phyloP scores from a whole-genome alignment of 2,888 invertebrate species.

The Tridacna crocea region DNA sequence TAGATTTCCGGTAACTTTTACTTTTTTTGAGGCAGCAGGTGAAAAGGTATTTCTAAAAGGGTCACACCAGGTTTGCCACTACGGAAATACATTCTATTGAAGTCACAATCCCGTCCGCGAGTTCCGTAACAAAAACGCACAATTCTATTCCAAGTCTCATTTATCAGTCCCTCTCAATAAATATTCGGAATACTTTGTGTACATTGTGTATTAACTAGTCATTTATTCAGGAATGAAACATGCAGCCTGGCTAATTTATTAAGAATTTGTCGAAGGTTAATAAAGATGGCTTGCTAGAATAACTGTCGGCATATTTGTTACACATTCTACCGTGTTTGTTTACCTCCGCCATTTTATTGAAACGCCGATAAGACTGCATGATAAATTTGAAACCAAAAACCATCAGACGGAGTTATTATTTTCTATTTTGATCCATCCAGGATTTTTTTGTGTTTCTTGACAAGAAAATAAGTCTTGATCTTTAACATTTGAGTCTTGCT shows the following conservation, averaged over 20 bases:
- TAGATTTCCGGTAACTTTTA: too few species aligned
- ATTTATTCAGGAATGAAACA: constrained; percentile 3
- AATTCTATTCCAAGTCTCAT: neutral
- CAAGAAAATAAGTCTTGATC: too few species aligned
- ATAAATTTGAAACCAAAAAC: constrained; percentile 12
- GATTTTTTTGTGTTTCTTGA: too few species aligned
- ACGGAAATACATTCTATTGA: too few species aligned
- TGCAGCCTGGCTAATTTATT: constrained; percentile 9
- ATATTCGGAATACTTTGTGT: constrained; percentile 17
- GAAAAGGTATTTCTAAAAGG: too few species aligned
- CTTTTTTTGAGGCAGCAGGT: too few species aligned
- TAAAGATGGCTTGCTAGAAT: constrained; percentile 26
- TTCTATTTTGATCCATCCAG: too few species aligned
- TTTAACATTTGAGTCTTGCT: too few species aligned
- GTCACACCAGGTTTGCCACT: too few species aligned
- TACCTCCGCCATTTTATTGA: constrained; percentile 67
- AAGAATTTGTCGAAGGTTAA: constrained; percentile 24
- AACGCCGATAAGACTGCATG: constrained; percentile 63
- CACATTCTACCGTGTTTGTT: constrained; percentile 32
- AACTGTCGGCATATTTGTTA: constrained; percentile 17
- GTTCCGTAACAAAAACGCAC: constrained; percentile 1
- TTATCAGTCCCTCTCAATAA: constrained; percentile 16
- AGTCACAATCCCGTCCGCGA: neutral
- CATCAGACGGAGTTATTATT: constrained; percentile 2
- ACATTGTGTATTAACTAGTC: constrained; percentile 5